Evolutionary conservation across 2,888 invertebrate genomes (phyloP), one percentile per base, ranked within the genome.

Genomic region (Mamestra brassicae): DNA sequence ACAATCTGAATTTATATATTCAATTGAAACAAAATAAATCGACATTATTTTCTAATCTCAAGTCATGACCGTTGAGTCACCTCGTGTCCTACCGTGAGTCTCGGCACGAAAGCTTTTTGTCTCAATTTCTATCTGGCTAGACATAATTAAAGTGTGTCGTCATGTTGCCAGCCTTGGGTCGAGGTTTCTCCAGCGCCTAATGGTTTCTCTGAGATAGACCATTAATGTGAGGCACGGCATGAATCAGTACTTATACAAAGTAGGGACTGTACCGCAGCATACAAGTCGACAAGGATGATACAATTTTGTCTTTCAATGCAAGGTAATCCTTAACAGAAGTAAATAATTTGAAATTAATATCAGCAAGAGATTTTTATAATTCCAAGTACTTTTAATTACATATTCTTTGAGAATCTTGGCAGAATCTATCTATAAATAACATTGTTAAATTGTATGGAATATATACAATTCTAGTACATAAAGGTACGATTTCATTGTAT

Each of bases 61-160:
- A 71, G 17, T 67, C 60, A 61, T 74, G 69, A 79, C 57, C n/a
- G 52, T 60, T 60, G 67, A 73, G 64, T 83, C 69, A 76, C 71
- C 26, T 55, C 34, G 75, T 61, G 34, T 71, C 70, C 66, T 65
- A 74, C 66, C 76, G 79, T 77, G 81, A 84, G 77, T 74, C 64
- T 52, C 61, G 54, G 70, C 84, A 83, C 84, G 85, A 88, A 86
- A 84, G 75, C 76, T 87, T 90, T 89, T 90, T 89, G 83, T 85
- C 71, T 86, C 74, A 87, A 87, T 89, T 89, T 90, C 86, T 86
- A 85, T 84, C 84, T 81, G 72, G 81, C 82, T 74, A 82, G 85
- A 85, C 81, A 88, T 87, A 87, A 89, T 89, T 88, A 88, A 88
- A 83, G 61, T 77, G 77, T 91, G 90, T 85, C 88, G 90, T 89